A percentile compares a stretch with the other conserved stretches of the same genome.
Conservation (phyloP, 2,797 vertebrate genomes). For the Gymnothorax reevesii region DNA sequence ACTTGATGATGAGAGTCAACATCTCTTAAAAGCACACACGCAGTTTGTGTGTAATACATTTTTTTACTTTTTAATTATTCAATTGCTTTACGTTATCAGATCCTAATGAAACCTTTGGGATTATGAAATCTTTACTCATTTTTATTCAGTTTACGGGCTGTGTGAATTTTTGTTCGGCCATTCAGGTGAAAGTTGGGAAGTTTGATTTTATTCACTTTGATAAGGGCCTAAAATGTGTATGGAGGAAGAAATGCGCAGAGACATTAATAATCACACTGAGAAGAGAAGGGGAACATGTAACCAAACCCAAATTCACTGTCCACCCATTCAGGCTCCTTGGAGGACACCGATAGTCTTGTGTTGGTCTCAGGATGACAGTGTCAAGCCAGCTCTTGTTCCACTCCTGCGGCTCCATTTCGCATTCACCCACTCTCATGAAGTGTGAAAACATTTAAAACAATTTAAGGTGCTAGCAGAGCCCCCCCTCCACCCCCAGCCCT, state of each 20-base stretch:
- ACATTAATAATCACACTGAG: conserved; percentile 67
- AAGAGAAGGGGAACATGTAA: conserved; percentile 65
- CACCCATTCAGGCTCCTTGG: conserved; percentile 63
- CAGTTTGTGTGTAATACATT: neutral
- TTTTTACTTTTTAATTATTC: neutral
- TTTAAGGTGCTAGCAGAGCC: conserved; percentile 39
- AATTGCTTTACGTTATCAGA: neutral
- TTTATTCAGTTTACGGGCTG: neutral
- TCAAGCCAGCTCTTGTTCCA: conserved; percentile 27
- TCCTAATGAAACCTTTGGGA: neutral
- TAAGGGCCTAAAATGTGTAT: neutral
- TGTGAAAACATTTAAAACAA: conserved; percentile 70
- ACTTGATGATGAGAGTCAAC: neutral
- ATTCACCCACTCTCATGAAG: conserved; percentile 66
- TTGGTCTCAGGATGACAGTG: conserved; percentile 30
- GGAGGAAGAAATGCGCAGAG: conserved; percentile 70
- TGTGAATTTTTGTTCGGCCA: neutral
- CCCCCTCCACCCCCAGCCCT: neutral
- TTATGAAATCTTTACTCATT: neutral
- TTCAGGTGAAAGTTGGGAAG: neutral
- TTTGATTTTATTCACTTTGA: neutral
- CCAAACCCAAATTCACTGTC: conserved; percentile 59
- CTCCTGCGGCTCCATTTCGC: conserved; percentile 53
- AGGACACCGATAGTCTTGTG: conserved; percentile 49
- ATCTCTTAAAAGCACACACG: neutral